phyloP scores from a whole-genome alignment of 2,797 vertebrate species.

The Melopsittacus undulatus region DNA sequence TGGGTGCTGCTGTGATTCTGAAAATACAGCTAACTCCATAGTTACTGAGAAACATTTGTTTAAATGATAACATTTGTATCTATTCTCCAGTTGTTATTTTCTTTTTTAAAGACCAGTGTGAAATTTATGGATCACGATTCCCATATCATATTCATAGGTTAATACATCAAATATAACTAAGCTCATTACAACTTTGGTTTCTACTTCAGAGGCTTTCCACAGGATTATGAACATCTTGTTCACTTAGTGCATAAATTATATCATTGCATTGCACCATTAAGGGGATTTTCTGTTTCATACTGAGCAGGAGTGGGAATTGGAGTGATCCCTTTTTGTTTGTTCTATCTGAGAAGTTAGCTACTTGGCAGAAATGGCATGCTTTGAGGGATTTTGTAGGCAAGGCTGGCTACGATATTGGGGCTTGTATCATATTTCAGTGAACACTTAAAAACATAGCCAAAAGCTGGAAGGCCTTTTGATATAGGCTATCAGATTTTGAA shows the following conservation, averaged over 20 bases:
- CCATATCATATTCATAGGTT: not conserved
- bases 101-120: not conserved
- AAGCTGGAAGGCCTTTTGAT: not conserved
- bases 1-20: not conserved
- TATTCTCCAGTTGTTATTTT: not conserved
- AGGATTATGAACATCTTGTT: not conserved
- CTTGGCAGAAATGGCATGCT: not conserved
- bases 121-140: not conserved
- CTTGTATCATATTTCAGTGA: not conserved
- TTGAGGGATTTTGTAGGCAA: not conserved
- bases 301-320: not conserved
- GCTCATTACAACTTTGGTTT: not conserved
- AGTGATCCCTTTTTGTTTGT: not conserved
- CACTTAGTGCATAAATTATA: not conserved
- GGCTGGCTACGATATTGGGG: not conserved
- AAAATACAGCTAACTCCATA: not conserved
- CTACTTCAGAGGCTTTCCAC: not conserved
- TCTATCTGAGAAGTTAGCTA: not conserved
- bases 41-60: not conserved
- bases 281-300: not conserved
- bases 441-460: not conserved
- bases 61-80: not conserved
- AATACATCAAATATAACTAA: not conserved
- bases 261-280: not conserved
- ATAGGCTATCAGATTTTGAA: not conserved